phyloP scores from a whole-genome alignment of 2,113 vertebrate genomes.

The Callospermophilus lateralis region DNA sequence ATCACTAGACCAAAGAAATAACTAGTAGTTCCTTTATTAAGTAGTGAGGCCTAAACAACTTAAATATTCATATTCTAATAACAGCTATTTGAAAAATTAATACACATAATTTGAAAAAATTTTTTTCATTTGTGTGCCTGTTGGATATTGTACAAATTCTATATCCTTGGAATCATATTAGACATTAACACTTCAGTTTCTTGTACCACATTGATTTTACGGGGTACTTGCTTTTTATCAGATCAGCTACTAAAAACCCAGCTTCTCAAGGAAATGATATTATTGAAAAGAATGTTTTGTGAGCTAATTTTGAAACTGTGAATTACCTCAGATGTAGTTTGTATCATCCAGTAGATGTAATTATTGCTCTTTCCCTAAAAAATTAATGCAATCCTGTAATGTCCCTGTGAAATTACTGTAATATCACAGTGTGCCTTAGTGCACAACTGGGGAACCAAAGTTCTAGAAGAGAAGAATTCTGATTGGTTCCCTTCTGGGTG shows the following conservation, averaged over 20 bases:
- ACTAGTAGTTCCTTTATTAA: conserved; percentile 30
- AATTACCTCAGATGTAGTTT: conserved; percentile 38
- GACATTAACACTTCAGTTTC: neutral
- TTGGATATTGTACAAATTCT: conserved; percentile 1
- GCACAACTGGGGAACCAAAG: neutral
- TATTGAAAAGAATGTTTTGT: conserved; percentile 35
- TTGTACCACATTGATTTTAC: conserved; percentile 40
- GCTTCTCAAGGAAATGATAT: conserved; percentile 8
- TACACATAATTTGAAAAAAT: neutral
- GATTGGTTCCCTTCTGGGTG: neutral
- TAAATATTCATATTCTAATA: conserved; percentile 32
- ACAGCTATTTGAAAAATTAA: conserved; percentile 49
- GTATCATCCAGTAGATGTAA: neutral
- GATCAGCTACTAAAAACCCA: neutral
- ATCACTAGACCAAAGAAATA: neutral
- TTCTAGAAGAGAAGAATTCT: neutral
- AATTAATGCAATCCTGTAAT: neutral
- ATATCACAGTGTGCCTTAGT: neutral
- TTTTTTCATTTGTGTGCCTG: neutral
- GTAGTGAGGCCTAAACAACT: conserved; percentile 10
- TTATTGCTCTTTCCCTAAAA: neutral
- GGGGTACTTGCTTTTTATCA: conserved; percentile 24
- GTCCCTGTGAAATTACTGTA: neutral
- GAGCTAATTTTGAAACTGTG: conserved; percentile 47
- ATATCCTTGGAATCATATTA: neutral